Conservation (phyloP, 1,140 invertebrate genomes). For the Probaryconus sp. region DNA sequence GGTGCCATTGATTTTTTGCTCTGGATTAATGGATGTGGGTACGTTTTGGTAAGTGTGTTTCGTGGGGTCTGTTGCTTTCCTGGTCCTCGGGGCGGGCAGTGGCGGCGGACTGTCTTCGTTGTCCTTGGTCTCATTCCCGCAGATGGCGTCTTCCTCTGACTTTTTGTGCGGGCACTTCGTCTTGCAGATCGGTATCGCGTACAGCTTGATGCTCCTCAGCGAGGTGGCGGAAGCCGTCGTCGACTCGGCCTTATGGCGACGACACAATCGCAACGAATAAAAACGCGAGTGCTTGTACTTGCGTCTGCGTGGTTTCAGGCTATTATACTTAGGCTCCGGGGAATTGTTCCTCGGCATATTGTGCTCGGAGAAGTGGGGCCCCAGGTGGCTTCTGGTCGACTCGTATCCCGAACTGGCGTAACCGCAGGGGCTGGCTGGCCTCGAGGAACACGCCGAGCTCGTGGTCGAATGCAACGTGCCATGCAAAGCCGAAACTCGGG, state of each 20-base stretch:
- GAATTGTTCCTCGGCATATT: slow-evolving; percentile 75
- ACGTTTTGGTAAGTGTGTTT: slow-evolving; percentile 80
- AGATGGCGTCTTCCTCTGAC: slow-evolving; percentile 60
- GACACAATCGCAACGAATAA: slow-evolving; percentile 73
- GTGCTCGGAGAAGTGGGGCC: slow-evolving; percentile 72
- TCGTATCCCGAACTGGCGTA: slow-evolving; percentile 81
- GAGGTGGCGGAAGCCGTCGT: slow-evolving; percentile 29
- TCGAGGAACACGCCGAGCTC: slow-evolving; percentile 68
- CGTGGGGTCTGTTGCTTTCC: slow-evolving; percentile 69
- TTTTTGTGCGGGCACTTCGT: slow-evolving; percentile 69
- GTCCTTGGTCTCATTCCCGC: slow-evolving; percentile 1
- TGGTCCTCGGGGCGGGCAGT: slow-evolving; percentile 75
- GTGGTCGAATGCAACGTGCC: slow-evolving; percentile 71
- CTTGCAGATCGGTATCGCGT: slow-evolving; percentile 77
- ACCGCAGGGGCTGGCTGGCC: slow-evolving; percentile 75
- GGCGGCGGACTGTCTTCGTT: slow-evolving; percentile 55
- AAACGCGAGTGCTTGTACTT: slow-evolving; percentile 74
- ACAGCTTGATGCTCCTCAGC: slow-evolving; percentile 65
- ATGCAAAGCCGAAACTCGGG: slow-evolving; percentile 76
- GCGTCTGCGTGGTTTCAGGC: slow-evolving; percentile 70
- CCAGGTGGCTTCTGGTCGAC: slow-evolving; percentile 80
- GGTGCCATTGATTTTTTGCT: slow-evolving; percentile 59
- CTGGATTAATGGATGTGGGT: slow-evolving; percentile 76
- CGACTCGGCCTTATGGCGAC: slow-evolving; percentile 64
- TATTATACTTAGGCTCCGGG: slow-evolving; percentile 73